Evolutionary conservation across 2,888 invertebrate species (phyloP), one percentile per base, ranked within the genome.

Genomic region (Ophonus ardosiacus): DNA sequence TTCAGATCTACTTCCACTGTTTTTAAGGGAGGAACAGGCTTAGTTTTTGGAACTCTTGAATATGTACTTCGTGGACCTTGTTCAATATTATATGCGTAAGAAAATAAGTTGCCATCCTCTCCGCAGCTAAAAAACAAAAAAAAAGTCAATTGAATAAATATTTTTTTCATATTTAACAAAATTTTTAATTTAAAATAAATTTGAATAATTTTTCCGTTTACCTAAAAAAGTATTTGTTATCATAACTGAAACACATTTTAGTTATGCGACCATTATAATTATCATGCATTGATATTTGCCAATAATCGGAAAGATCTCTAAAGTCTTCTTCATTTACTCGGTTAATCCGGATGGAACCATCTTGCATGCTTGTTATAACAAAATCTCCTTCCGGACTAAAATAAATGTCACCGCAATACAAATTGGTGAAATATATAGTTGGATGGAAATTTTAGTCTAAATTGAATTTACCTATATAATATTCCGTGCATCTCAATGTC

Each of bases 61-160:
- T 13, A 10, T 2, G 1, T 13, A 51, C 1, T 0, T 51, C 0
- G 8, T 51, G 43, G 6, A 31, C 31, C 57, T 86, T 88, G 86
- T 38, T 92, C 91, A 0, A 93, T 93, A 86, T 93, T 92, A 88
- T 95, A 94, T 0, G 89, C 88, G 88, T 94, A 97, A 0, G 95
- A 93, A 89, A 97, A 97, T 79, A 97, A 92, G 89, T 97, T 96
- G 4, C 96, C 96, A 90, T 97, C 97, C 17, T 92, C 89, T 0
- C 97, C 97, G 88, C 95, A 93, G 0, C 95, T 93, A 84, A 94
- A 10, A 10, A 10, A 51, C 43, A 51, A 51, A 51, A 51, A 51
- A 51, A 40, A 40, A 40, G 5, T 7, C 40, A 40, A 40, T n/a
- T n/a, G n/a, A n/a, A n/a, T n/a, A n/a, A n/a, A n/a, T n/a, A n/a